These are phyloP conservation scores for Synanthedon myopaeformis DNA, from an alignment of 2,888 invertebrate species.

Conservation along the genomic window DNA sequence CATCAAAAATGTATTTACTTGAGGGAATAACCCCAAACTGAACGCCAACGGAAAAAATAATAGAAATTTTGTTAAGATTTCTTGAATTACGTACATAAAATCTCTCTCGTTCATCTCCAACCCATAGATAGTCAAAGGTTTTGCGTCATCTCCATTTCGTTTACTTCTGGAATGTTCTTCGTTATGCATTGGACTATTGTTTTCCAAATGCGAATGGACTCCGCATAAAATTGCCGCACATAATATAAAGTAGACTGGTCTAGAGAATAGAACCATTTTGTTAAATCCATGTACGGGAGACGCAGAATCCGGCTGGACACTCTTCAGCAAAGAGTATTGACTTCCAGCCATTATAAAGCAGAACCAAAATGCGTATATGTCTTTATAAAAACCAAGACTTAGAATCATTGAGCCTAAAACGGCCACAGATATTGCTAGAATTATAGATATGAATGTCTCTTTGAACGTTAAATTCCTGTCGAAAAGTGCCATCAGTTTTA, in stretches of 20 bases:
- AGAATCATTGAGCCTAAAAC: slow-evolving; percentile 87
- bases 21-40: slow-evolving; percentile 95
- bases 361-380: slow-evolving; percentile 93
- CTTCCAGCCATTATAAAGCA: slow-evolving; percentile 98
- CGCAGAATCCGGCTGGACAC: slow-evolving; percentile 98
- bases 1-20: slow-evolving; percentile 96
- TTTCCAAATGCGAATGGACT: slow-evolving; percentile 50
- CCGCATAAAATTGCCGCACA: slow-evolving; percentile 72
- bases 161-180: slow-evolving; percentile 24
- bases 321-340: slow-evolving; percentile 96
- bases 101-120: slow-evolving; percentile 62
- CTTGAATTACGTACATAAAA: slow-evolving; percentile 75
- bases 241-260: slow-evolving; percentile 93
- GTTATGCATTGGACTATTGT: slow-evolving; percentile 25
- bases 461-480: slow-evolving; percentile 89
- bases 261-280: slow-evolving; percentile 91
- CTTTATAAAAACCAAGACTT: slow-evolving; percentile 87
- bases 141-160: slow-evolving; percentile 33
- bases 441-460: slow-evolving; percentile 84
- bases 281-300: slow-evolving; percentile 99
- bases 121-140: slow-evolving; percentile 57
- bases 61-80: slow-evolving; percentile 82
- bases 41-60: slow-evolving; percentile 94
- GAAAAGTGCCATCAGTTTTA: slow-evolving; percentile 90
- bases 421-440: slow-evolving; percentile 87